Base-by-base conservation (phyloP, 1,140 invertebrate species). In the Riptortus pedestris region DNA sequence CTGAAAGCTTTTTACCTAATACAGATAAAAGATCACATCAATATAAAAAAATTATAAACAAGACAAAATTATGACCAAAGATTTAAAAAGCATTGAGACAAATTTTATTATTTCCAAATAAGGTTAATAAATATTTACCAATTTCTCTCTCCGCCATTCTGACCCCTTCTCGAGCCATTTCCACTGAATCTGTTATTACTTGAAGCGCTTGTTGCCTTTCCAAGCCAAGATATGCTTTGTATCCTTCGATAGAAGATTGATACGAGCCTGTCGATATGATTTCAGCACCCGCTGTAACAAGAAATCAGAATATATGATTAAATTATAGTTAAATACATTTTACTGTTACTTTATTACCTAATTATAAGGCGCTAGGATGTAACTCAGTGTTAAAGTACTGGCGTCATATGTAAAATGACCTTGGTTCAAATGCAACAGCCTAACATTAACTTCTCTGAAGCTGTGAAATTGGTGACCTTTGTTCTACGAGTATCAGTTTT, bases 191-290 rank as follows among this genome's bases (percentile, higher is more conserved):
- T 60, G 79, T 77, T 20, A 96, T 87, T 4, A 91, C 74, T 2
- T 82, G 73, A 47, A 83, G 75, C 52, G 83, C 82, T 68, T 87
- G 77, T 47, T 82, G 76, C 66, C 80, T 73, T 18, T 75, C 78
- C 0, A 88, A 66, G 0, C 79, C 77, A 28, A 93, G 73, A 72
- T 89, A 80, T 70, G 86, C 79, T 65, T 80, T 76, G 70, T 93
- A 88, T 0, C 90, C 88, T 22, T 81, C 79, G 47, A 93, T 76
- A 12, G 86, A 89, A 0, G 91, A 88, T 77, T 96, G 92, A 72
- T 96, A 96, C 1, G 90, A 93, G 65, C 87, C 88, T 4, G 90
- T 93, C 66, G 87, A 81, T 51, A 95, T 85, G 28, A 94, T 77
- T 71, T 94, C 83, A 16, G 90, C 84, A 2, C 92, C 92, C 70